phyloP scores from a whole-genome alignment of 2,113 vertebrate species.

The Leptobrachium ailaonicum region DNA sequence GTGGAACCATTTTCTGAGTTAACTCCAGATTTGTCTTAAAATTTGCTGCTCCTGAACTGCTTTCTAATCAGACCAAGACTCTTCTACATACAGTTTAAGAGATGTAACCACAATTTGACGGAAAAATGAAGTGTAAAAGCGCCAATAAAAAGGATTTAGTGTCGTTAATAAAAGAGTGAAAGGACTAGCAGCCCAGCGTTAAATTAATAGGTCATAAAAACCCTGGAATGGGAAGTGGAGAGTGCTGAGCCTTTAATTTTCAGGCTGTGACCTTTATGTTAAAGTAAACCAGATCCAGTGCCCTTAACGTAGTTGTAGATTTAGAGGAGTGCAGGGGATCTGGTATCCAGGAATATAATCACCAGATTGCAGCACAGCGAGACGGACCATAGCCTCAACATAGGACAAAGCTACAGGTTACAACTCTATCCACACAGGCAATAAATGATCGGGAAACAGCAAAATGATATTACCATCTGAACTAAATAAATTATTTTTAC shows the following conservation, averaged over 20 bases:
- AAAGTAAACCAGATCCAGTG: neutral
- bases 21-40: neutral
- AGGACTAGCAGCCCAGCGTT: conserved; percentile 64
- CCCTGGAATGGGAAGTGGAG: conserved; percentile 40
- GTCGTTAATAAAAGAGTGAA: conserved; percentile 65
- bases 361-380: too few species aligned
- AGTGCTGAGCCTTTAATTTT: neutral
- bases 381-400: too few species aligned
- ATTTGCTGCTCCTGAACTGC: neutral
- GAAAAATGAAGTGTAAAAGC: conserved; percentile 63
- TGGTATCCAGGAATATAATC: neutral
- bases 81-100: neutral
- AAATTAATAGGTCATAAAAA: conserved; percentile 62
- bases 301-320: neutral
- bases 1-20: neutral
- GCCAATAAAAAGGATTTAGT: conserved; percentile 69
- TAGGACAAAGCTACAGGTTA: too few species aligned
- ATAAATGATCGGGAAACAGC: too few species aligned
- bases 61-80: neutral
- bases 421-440: too few species aligned
- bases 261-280: conserved; percentile 29
- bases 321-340: neutral
- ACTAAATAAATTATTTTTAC: too few species aligned
- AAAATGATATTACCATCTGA: too few species aligned
- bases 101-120: conserved; percentile 60